Evolutionary conservation across 53 echinoderm and acorn worm genomes (phyloP).

Genomic region (Apostichopus leukothele): DNA sequence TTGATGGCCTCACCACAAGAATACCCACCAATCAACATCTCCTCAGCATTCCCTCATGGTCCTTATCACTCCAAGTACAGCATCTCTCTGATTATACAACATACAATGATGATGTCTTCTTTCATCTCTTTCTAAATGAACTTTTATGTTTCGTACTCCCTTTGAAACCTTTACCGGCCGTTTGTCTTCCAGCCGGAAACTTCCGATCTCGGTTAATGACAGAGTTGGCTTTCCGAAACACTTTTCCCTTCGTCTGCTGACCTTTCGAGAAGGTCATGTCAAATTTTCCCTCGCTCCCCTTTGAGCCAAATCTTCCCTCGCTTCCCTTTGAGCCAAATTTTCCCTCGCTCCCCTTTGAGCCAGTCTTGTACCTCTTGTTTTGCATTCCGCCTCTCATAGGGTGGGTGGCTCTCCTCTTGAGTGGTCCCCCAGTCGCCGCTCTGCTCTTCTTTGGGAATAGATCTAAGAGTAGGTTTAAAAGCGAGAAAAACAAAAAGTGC

Average conservation of each 20-base stretch:
- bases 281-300: neutral
- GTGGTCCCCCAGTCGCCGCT: neutral
- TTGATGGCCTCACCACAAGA: too few species aligned
- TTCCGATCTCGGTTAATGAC: neutral
- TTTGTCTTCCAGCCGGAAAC: neutral
- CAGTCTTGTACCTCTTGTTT: neutral
- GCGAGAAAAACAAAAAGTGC: too few species aligned
- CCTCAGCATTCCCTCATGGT: too few species aligned
- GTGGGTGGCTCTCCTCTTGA: conserved; percentile 7
- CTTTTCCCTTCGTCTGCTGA: conserved; percentile 17
- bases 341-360: neutral
- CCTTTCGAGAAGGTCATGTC: conserved; percentile 25
- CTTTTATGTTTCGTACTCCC: conserved; percentile 24
- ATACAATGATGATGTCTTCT: neutral
- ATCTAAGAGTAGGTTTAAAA: conserved; percentile 1
- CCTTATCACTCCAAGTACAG: too few species aligned
- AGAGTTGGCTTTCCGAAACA: conserved; percentile 11
- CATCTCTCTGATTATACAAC: too few species aligned
- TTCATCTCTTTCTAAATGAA: conserved; percentile 28
- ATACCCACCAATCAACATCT: too few species aligned
- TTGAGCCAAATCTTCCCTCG: neutral
- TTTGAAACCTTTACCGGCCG: neutral
- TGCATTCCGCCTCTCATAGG: neutral
- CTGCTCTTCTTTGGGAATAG: conserved; percentile 46
- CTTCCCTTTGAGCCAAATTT: neutral